Evolutionary conservation across 2,113 vertebrate genomes (phyloP).

Genomic region (Gopherus evgoodei): DNA sequence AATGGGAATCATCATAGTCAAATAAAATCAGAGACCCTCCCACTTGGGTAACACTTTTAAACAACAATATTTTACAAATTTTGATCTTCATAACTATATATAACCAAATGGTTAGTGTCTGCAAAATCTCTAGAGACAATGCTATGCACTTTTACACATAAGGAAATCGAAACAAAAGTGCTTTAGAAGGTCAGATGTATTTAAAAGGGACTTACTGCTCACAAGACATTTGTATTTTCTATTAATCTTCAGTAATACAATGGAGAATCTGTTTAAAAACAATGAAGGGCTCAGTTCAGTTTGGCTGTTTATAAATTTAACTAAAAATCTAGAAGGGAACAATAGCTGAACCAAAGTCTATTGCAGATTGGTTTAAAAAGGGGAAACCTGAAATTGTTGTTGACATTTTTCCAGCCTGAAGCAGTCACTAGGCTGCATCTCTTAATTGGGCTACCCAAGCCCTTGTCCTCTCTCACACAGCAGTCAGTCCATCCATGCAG

Average conservation of each 20-base stretch:
- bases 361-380: not conserved
- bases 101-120: not conserved
- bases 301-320: slow-evolving; percentile 44
- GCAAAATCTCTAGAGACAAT: not conserved
- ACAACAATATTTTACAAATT: not conserved
- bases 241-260: slow-evolving; percentile 14
- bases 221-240: slow-evolving; percentile 35
- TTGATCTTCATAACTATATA: not conserved
- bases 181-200: not conserved
- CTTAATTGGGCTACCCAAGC: slow-evolving; percentile 29
- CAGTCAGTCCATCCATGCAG: not conserved
- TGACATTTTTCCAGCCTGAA: slow-evolving; percentile 33
- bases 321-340: slow-evolving; percentile 26
- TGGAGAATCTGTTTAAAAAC: slow-evolving; percentile 17
- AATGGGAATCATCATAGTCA: slow-evolving; percentile 6
- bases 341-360: slow-evolving; percentile 13
- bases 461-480: slow-evolving; percentile 29
- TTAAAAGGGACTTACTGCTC: not conserved
- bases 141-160: not conserved
- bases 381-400: slow-evolving; percentile 29
- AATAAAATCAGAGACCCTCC: slow-evolving; percentile 17
- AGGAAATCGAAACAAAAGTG: slow-evolving; percentile 24
- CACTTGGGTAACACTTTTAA: not conserved
- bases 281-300: not conserved
- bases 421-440: slow-evolving; percentile 17